Conservation (phyloP, 2,888 invertebrate species). For the Cheilosia grossa region DNA sequence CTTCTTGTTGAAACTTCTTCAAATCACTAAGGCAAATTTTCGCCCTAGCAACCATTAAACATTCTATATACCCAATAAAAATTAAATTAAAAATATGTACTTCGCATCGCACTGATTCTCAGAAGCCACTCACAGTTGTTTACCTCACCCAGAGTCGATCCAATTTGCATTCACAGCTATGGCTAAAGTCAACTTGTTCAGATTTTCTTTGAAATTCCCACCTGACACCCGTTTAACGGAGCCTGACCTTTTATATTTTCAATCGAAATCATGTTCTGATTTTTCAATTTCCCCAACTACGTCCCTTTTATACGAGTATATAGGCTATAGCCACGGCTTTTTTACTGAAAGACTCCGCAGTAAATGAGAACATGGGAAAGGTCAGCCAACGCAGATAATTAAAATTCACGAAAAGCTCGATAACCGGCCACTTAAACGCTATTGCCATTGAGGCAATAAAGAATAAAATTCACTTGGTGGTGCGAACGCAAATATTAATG, state of each 20-base stretch:
- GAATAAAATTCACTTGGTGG: not conserved
- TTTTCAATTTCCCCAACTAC: not conserved
- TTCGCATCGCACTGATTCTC: no score
- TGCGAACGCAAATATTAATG: not conserved
- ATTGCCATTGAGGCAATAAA: not conserved
- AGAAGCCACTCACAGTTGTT: no score
- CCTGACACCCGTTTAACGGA: not conserved
- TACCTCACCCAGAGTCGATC: no score
- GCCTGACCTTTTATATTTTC: not conserved
- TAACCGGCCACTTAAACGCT: not conserved
- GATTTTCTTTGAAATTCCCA: not conserved
- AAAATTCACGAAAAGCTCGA: not conserved
- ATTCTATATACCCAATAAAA: no score
- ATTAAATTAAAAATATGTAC: no score
- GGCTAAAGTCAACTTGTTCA: no score
- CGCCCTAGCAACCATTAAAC: no score
- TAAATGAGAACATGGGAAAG: not conserved
- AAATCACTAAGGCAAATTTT: no score
- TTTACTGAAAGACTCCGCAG: not conserved
- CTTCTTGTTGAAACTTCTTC: no score
- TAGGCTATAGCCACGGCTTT: no score
- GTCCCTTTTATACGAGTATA: not conserved
- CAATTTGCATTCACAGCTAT: no score
- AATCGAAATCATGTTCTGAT: not conserved
- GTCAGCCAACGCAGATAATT: not conserved